Evolutionary conservation across 2,888 invertebrate genomes (phyloP), one percentile per base, ranked within the genome.

Genomic region (Coecobrya sp.): DNA sequence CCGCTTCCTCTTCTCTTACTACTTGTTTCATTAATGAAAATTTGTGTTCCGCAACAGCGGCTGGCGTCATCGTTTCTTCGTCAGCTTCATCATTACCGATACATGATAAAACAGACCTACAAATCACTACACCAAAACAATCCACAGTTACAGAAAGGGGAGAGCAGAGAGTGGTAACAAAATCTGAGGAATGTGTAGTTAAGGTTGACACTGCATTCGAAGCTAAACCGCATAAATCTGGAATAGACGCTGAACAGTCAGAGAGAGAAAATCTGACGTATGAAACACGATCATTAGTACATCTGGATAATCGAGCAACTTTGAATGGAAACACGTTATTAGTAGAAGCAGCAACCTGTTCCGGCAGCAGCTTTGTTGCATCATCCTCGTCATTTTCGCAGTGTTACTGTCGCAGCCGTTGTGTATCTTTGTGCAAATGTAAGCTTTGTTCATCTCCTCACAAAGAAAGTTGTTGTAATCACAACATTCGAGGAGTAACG

Each of bases 21-120:
- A 30, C 30, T 68, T 0, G 16, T 68, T 30, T 68, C 68, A 68
- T 68, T 68, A 36, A 68, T 36, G 45, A 85, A 45, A 42, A 45
- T 45, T 13, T 85, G 45, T 45, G 68, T 85, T 85, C 85, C 55
- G 68, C 85, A 45, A 85, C 85, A 85, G 68, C 68, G 36, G 16
- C 68, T 68, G 25, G 13, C 68, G 85, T 85, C 85, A 85, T 45
- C 68, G 36, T 11, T 62, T 36, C 42, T 79, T 76, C 79, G 11
- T 79, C 25, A 7, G 0, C 42, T 11, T 25, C 73, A 73, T 11
- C 19, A 36, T 42, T 5, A 76, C 16, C 22, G 25, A 62, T 62
- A 7, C 45, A 36, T 76, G 42, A 19, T 30, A 25, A 70, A 70
- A 22, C 70, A 70, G 70, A 27, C 13, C 30, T 19, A 16, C 27